Conservation (phyloP, 2,888 invertebrate species). For the Stenichneumon culpator region DNA sequence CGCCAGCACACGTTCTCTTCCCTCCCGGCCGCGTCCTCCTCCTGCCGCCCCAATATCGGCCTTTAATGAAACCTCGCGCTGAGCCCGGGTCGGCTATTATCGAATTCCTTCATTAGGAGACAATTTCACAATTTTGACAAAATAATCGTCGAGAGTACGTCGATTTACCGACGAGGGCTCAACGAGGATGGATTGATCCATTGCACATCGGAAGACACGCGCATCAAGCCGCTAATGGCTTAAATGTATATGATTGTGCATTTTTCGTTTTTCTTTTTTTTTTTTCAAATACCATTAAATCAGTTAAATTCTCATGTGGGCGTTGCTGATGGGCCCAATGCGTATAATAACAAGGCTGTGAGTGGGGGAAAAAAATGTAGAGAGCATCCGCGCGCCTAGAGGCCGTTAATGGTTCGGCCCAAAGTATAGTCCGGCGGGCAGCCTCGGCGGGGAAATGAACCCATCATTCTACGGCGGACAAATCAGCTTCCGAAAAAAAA, state of each 20-base stretch:
- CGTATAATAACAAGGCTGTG: constrained; percentile 27
- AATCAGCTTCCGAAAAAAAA: constrained; percentile 29
- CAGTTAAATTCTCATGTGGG: constrained; percentile 17
- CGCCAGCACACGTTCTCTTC: constrained; percentile 64
- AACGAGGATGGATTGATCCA: background rate
- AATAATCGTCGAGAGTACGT: background rate
- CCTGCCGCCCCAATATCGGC: constrained; percentile 45
- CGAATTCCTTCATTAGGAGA: constrained; percentile 48
- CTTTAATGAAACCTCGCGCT: constrained; percentile 60
- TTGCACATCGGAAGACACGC: background rate
- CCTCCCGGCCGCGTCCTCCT: constrained; percentile 7
- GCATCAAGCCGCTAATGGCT: constrained; percentile 35
- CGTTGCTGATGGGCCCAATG: background rate
- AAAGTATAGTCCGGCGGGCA: constrained; percentile 27
- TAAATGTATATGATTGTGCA: constrained; percentile 45
- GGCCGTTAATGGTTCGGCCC: constrained; percentile 15
- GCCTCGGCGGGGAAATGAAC: constrained; percentile 58
- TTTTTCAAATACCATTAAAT: constrained; percentile 59
- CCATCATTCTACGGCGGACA: constrained; percentile 55
- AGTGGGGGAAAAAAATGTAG: constrained; percentile 19
- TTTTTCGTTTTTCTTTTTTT: background rate
- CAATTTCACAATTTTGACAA: constrained; percentile 56
- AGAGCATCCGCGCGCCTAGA: background rate
- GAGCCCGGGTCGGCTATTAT: constrained; percentile 40
- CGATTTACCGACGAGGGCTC: background rate